phyloP scores from a whole-genome alignment of 1,140 invertebrate genomes.

The Pseudomyrmex cubaensis region DNA sequence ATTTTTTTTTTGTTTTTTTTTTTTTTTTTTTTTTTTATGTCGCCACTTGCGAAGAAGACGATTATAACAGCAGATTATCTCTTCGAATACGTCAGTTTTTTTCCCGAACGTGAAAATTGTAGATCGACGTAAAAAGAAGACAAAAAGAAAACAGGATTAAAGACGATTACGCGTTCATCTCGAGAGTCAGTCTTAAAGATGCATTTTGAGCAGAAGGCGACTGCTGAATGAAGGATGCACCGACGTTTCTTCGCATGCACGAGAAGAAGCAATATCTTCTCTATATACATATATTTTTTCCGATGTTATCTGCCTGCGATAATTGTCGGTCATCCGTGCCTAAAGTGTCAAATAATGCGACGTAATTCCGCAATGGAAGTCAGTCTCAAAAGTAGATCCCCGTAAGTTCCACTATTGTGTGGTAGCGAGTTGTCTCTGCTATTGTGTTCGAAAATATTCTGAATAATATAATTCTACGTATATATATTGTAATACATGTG shows the following conservation, averaged over 20 bases:
- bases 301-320: background rate
- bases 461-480: too few relatives aligned
- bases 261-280: slow-evolving; percentile 17
- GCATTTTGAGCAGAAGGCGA: slow-evolving; percentile 49
- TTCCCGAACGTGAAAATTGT: background rate
- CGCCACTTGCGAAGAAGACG: slow-evolving; percentile 15
- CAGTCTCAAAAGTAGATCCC: slow-evolving; percentile 70
- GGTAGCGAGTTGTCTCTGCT: slow-evolving; percentile 14
- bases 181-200: slow-evolving; percentile 52
- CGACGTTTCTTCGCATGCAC: slow-evolving; percentile 27
- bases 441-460: too few relatives aligned
- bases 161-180: slow-evolving; percentile 28
- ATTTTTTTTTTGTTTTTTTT: background rate
- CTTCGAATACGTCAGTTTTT: slow-evolving; percentile 53
- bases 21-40: background rate
- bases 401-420: slow-evolving; percentile 35
- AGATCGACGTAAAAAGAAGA: slow-evolving; percentile 5
- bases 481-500: background rate
- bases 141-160: slow-evolving; percentile 20
- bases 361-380: slow-evolving; percentile 64
- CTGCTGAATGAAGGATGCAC: slow-evolving; percentile 31
- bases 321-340: slow-evolving; percentile 31
- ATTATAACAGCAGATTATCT: slow-evolving; percentile 20
- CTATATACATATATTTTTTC: background rate
- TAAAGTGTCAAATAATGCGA: slow-evolving; percentile 42